These are phyloP conservation scores for Oryzias sinensis DNA, from an alignment of 2,797 vertebrate species.

Conservation along the genomic window DNA sequence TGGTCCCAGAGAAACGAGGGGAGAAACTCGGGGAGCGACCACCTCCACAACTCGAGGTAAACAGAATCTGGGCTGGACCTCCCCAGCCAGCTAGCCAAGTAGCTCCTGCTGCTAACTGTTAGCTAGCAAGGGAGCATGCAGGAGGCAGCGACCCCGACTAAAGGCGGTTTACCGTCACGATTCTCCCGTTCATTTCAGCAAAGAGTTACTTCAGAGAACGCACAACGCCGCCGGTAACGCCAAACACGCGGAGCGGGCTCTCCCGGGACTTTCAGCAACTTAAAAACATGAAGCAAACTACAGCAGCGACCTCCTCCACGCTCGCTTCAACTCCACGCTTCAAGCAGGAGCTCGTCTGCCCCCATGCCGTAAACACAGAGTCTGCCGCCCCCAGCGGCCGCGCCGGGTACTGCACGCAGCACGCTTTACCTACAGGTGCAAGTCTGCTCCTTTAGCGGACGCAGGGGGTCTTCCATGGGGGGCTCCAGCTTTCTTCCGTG, in stretches of 20 bases:
- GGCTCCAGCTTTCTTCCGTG: no score
- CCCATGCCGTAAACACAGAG: slow-evolving; percentile 68
- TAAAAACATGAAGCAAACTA: slow-evolving; percentile 14
- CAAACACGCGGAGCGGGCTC: neutral
- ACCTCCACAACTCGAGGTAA: slow-evolving; percentile 43
- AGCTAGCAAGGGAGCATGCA: slow-evolving; percentile 66
- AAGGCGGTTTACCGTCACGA: slow-evolving; percentile 24
- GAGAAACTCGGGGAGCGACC: slow-evolving; percentile 30
- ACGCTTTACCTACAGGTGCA: no score
- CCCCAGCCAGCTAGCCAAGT: slow-evolving; percentile 65
- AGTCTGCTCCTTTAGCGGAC: no score
- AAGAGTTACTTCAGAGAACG: slow-evolving; percentile 2
- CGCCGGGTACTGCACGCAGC: rapidly evolving
- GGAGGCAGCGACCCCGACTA: slow-evolving; percentile 45
- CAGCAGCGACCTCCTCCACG: slow-evolving; percentile 38
- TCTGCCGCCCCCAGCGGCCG: slow-evolving; percentile 49
- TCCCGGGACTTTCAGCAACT: slow-evolving; percentile 44
- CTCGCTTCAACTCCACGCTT: slow-evolving; percentile 56
- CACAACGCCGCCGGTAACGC: slow-evolving; percentile 14
- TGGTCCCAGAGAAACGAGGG: slow-evolving; percentile 43
- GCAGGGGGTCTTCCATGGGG: no score
- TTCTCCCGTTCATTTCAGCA: slow-evolving; percentile 30
- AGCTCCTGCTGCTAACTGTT: slow-evolving; percentile 61
- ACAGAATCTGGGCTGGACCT: slow-evolving; percentile 55
- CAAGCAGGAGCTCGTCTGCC: slow-evolving; percentile 46